phyloP scores from a whole-genome alignment of 2,797 vertebrate species.

The Oreonectes daqikongensis region DNA sequence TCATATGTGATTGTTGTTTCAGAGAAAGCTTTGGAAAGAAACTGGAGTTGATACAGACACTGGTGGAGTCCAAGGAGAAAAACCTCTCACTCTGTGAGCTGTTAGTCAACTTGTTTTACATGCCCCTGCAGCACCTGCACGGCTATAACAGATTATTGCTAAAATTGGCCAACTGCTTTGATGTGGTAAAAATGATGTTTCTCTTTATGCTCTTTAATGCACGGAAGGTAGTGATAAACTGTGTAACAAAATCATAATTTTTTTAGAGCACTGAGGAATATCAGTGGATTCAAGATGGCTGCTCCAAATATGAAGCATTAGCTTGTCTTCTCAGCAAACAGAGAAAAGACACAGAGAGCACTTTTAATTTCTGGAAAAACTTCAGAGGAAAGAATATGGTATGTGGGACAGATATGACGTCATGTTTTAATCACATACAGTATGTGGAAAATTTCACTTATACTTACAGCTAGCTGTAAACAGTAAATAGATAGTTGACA shows the following conservation, averaged over 20 bases:
- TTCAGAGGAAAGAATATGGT: slow-evolving; percentile 92
- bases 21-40: slow-evolving; percentile 88
- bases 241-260: background rate
- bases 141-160: slow-evolving; percentile 86
- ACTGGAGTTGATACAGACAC: slow-evolving; percentile 77
- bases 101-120: slow-evolving; percentile 84
- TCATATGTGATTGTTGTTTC: slow-evolving; percentile 14
- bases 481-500: too few relatives aligned
- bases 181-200: slow-evolving; percentile 82
- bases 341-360: slow-evolving; percentile 91
- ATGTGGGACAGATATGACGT: slow-evolving; percentile 53
- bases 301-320: slow-evolving; percentile 84
- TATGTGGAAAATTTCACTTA: background rate
- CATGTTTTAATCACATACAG: background rate
- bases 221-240: background rate
- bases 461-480: too few relatives aligned
- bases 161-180: slow-evolving; percentile 90
- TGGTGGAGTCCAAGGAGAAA: slow-evolving; percentile 78
- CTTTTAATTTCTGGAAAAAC: slow-evolving; percentile 92
- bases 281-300: slow-evolving; percentile 86
- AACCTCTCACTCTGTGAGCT: slow-evolving; percentile 74
- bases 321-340: slow-evolving; percentile 82
- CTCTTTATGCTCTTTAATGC: background rate
- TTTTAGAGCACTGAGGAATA: slow-evolving; percentile 87
- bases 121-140: slow-evolving; percentile 88